These are phyloP conservation scores for Carettochelys insculpta DNA, from an alignment of 2,113 vertebrate genomes.

Conservation along the genomic window DNA sequence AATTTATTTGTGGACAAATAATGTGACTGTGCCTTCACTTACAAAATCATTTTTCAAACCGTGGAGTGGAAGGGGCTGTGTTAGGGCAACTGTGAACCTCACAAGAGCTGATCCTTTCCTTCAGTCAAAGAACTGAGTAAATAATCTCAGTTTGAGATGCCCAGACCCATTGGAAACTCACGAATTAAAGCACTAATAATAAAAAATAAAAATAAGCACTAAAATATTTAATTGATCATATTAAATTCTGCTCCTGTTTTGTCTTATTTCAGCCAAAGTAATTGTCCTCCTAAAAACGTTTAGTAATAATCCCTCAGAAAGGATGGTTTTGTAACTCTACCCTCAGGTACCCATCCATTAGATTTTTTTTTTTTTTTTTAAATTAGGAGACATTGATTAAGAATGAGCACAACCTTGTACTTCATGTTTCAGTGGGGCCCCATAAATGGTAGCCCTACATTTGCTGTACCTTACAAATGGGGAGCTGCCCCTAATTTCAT, in stretches of 20 bases:
- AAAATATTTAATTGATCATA: not conserved
- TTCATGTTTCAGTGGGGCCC: not conserved
- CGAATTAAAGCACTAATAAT: no score
- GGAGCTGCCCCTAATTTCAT: fast-evolving
- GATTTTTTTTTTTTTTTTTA: not conserved
- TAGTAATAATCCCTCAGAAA: not conserved
- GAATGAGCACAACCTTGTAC: not conserved
- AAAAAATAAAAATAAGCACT: not conserved
- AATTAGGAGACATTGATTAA: not conserved
- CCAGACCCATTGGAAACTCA: not conserved
- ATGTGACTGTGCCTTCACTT: not conserved
- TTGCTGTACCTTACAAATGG: not conserved
- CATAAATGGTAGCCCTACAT: not conserved
- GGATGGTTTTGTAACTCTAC: no score
- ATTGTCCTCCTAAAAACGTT: not conserved
- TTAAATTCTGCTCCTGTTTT: not conserved
- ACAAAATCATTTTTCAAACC: not conserved
- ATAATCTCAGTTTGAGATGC: not conserved
- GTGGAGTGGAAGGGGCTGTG: not conserved
- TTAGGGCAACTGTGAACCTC: not conserved
- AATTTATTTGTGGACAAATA: not conserved
- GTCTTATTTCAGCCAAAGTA: not conserved
- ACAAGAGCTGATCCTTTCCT: not conserved
- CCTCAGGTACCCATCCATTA: not conserved
- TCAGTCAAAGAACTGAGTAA: not conserved